These are phyloP conservation scores for Polyodon spathula DNA, from an alignment of 2,113 vertebrate genomes.

Conservation along the genomic window DNA sequence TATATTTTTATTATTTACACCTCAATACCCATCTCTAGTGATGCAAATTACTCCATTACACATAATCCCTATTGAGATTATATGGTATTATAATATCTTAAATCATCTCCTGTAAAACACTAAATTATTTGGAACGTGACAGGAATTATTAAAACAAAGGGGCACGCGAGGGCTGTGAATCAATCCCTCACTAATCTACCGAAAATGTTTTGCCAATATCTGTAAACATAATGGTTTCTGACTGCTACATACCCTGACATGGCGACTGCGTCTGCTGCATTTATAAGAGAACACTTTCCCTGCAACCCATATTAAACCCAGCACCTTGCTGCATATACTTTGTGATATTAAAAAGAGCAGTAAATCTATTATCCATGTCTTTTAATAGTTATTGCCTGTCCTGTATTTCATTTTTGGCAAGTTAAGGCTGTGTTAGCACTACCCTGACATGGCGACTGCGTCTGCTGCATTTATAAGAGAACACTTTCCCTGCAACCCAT, in stretches of 20 bases:
- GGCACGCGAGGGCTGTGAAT: constrained; percentile 33
- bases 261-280: constrained; percentile 20
- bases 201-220: too few species aligned
- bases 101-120: constrained; percentile 31
- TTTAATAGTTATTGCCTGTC: constrained; percentile 13
- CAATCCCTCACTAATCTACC: constrained; percentile 42
- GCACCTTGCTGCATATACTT: too few species aligned
- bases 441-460: constrained; percentile 19
- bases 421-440: too few species aligned
- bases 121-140: constrained; percentile 41
- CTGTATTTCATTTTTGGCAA: constrained; percentile 11
- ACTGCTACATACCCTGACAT: constrained; percentile 37
- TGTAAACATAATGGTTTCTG: constrained; percentile 50
- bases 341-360: constrained; percentile 7
- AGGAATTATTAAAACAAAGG: constrained; percentile 43
- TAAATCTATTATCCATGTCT: constrained; percentile 30
- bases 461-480: constrained; percentile 28
- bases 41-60: constrained; percentile 21
- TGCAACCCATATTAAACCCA: constrained; percentile 32
- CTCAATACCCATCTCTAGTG: constrained; percentile 12
- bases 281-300: constrained; percentile 28
- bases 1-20: constrained; percentile 12
- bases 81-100: constrained; percentile 15
- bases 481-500: constrained; percentile 31
- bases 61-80: constrained; percentile 12